Base-by-base conservation (phyloP, 2,113 vertebrate species). In the Perccottus glenii region DNA sequence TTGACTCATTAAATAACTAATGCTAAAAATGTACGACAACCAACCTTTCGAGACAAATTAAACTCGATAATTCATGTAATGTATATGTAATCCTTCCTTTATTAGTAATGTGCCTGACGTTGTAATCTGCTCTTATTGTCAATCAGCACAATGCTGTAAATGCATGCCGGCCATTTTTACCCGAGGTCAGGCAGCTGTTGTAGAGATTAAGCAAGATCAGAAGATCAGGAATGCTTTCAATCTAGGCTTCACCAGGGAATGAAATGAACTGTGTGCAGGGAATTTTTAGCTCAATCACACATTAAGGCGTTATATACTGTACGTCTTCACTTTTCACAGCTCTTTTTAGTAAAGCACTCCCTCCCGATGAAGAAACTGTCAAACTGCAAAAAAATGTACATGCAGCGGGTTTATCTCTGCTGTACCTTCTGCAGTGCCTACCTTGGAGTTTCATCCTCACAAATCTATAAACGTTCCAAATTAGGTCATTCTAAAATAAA, bases 171-270 rank as follows among this genome's bases (percentile, higher is more conserved):
- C 82, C 84, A 85, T 89, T 88, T 87, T 80, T 77, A 87, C 59
- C 8, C 33, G 61, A 67, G 73, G 75, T 70, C 78, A 45, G 74
- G 74, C 89, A 88, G 87, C 82, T 88, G 86, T 78, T 87, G 85
- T 75, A 5, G 33, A 89, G 88, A 88, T 91, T 87, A 88, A 85
- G 61, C 61, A 75, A 83, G 84, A 91, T 88, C 82, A 88, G 67
- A 88, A 88, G 83, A 85, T 87, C 77, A 84, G 69, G 75, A 81
- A 80, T 77, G 78, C 80, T 82, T 89, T 88, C 80, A 85, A 87
- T 89, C 83, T 70, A 77, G 80, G 73, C 66, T 79, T 81, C 75
- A 80, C 48, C 16, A 75, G 69, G 62, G 77, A 73, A 64, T 76
- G 67, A 87, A 77, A 70, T 67, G 64, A 81, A 53, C 76, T 78